phyloP scores from a whole-genome alignment of 1,140 invertebrate genomes.

The Zaprionus davidi region DNA sequence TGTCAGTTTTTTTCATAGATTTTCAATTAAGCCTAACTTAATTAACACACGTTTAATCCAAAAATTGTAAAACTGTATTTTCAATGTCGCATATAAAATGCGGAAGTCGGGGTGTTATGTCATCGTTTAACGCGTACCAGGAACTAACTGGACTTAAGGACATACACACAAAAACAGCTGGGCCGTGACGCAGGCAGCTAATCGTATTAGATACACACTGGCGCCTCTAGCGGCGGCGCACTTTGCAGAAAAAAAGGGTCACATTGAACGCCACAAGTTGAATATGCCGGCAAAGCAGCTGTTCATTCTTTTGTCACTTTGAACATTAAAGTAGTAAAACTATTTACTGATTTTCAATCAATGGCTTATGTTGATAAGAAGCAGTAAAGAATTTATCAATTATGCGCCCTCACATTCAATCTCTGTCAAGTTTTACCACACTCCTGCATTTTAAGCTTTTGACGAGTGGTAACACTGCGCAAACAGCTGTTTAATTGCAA shows the following conservation, averaged over 20 bases:
- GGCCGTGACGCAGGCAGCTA: constrained; percentile 26
- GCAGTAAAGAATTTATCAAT: not conserved
- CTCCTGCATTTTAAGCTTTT: not conserved
- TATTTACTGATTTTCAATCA: no score
- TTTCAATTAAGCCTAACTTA: constrained; percentile 6
- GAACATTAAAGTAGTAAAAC: not conserved
- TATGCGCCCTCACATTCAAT: not conserved
- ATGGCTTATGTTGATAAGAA: no score
- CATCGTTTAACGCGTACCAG: constrained; percentile 43
- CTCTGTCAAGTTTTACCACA: not conserved
- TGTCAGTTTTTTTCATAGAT: not conserved
- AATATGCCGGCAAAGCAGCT: constrained; percentile 8
- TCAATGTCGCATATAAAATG: constrained; percentile 5
- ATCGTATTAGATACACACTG: not conserved
- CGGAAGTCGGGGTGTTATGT: constrained; percentile 46
- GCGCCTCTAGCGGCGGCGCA: constrained; percentile 14
- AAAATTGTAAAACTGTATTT: constrained; percentile 10
- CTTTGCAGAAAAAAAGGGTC: not conserved
- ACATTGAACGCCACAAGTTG: not conserved
- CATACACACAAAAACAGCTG: constrained; percentile 55
- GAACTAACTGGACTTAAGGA: constrained; percentile 61
- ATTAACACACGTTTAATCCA: constrained; percentile 22
- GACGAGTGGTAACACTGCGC: not conserved
- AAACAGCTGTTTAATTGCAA: not conserved
- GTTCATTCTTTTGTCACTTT: not conserved